phyloP scores from a whole-genome alignment of 2,113 vertebrate species.

The Dicaeum eximium region DNA sequence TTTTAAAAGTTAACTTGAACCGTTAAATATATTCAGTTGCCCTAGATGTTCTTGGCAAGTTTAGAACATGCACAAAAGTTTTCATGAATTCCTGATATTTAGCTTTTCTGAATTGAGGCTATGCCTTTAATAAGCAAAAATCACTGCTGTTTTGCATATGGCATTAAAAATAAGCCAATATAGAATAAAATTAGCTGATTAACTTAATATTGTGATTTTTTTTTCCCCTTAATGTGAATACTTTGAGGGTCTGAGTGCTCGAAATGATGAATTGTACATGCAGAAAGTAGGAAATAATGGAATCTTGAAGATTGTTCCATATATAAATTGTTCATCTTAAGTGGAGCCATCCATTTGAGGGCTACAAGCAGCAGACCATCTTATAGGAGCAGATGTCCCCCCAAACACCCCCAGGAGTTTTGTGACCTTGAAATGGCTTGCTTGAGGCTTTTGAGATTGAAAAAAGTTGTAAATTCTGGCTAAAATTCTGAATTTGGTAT shows the following conservation, averaged over 20 bases:
- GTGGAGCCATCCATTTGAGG: neutral
- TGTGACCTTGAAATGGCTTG: neutral
- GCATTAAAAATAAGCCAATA: neutral
- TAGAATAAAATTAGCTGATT: neutral
- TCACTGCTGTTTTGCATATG: neutral
- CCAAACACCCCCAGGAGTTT: fast-evolving
- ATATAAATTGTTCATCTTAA: neutral
- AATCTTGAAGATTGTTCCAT: neutral
- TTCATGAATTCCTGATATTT: neutral
- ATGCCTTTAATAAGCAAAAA: neutral
- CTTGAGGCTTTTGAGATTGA: neutral
- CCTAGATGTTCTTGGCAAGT: neutral
- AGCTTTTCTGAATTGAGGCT: neutral
- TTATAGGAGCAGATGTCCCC: fast-evolving
- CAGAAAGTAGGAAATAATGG: neutral
- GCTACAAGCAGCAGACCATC: neutral
- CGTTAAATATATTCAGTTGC: neutral
- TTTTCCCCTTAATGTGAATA: neutral
- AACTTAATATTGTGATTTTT: neutral
- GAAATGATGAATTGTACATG: neutral
- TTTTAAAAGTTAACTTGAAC: neutral
- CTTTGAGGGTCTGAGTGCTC: neutral
- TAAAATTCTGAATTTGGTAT: neutral
- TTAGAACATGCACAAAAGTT: neutral
- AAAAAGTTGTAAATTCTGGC: neutral